Evolutionary conservation across 2,113 vertebrate genomes (phyloP), one percentile per base, ranked within the genome.

Genomic region (Phasianus colchicus): DNA sequence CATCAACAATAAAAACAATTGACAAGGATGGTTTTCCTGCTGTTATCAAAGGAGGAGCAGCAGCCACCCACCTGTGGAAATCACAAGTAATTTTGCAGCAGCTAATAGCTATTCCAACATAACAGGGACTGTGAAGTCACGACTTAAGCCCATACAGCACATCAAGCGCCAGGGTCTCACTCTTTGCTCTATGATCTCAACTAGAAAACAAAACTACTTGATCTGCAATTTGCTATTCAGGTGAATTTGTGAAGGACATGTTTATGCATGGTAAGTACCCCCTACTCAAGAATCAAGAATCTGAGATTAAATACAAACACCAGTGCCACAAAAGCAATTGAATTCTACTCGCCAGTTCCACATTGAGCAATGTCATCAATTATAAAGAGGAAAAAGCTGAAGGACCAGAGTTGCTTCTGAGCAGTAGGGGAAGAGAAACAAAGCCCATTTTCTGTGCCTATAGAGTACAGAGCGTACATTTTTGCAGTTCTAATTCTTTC

Each of bases 391-490:
- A 75, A 77, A 74, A 74, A n/a, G 36, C 2, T 63, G 4, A 70
- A 83, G 7, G 9, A 6, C 18, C 72, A 72, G 87, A 77, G 1
- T 32, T 6, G 22, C 14, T 66, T 50, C 48, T 63, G 17, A 92
- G 54, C 27, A 63, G 17, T 3, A 66, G 5, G 3, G 7, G 1
- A 5, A 74, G 15, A 87, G 84, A 14, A 11, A 29, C 1, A 65
- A 89, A 87, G 27, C 8, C 9, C 9, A 29, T 47, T 79, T 45
- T 60, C 34, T n/a, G 12, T 8, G 64, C 18, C 4, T 47, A 25
- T 80, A 29, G 58, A 86, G 11, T 0, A 1, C 3, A 0, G 10
- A 69, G 34, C 6, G 12, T 50, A 8, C 48, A 25, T 13, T 50
- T 50, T 50, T 86, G 21, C 9, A 60, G 30, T 18, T 60, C 11